These are phyloP conservation scores for Sphinx pinastri DNA, from an alignment of 2,888 invertebrate genomes.

Conservation along the genomic window DNA sequence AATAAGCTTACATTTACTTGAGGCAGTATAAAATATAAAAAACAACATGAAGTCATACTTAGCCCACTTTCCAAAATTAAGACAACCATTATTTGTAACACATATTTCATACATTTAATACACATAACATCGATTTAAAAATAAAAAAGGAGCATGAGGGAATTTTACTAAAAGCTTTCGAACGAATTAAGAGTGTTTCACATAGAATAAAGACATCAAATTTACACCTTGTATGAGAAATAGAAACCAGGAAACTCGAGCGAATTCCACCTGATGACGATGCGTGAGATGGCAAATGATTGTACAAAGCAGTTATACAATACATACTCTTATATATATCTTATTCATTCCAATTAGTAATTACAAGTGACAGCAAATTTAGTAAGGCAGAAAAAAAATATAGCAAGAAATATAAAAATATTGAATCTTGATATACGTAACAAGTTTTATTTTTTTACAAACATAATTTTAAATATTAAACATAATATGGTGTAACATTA, in stretches of 20 bases:
- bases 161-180: constrained; percentile 3
- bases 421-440: no score
- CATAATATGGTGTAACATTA: no score
- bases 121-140: neutral
- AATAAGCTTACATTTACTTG: neutral
- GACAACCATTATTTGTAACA: neutral
- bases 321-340: constrained; percentile 9
- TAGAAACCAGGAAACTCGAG: constrained; percentile 66
- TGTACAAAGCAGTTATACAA: constrained; percentile 75
- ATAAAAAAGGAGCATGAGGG: neutral
- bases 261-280: constrained; percentile 62
- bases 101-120: neutral
- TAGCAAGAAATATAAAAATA: no score
- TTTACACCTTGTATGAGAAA: constrained; percentile 19
- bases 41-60: neutral
- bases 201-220: neutral
- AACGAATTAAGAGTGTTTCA: neutral
- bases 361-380: constrained; percentile 28
- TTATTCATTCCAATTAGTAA: constrained; percentile 49
- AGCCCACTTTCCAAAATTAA: neutral
- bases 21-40: neutral
- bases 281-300: constrained; percentile 53
- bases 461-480: no score
- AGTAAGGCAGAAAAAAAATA: neutral
- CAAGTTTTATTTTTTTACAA: no score